Percentiles rank a stretch among this genome's conserved stretches.
These are phyloP conservation scores for Coregonus sp. DNA, from an alignment of 2,797 vertebrate genomes.

Conservation along the genomic window DNA sequence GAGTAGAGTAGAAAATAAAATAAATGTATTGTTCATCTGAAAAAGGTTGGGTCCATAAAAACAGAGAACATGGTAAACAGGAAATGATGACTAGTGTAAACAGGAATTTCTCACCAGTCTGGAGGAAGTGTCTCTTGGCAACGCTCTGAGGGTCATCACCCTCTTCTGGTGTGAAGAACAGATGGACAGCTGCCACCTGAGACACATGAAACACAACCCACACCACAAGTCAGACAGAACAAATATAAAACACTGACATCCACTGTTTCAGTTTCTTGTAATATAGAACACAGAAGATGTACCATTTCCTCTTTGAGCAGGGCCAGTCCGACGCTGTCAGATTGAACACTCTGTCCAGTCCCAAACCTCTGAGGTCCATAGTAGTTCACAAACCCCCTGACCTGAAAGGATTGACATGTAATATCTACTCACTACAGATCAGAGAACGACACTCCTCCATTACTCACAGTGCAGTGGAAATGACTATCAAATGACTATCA, in stretches of 20 bases:
- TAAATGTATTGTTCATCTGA: background rate
- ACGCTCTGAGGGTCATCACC: constrained; percentile 84
- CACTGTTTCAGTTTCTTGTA: background rate
- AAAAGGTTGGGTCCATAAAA: background rate
- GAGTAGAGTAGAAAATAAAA: background rate
- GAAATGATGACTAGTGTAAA: background rate
- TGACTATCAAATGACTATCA: background rate
- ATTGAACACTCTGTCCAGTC: constrained; percentile 81
- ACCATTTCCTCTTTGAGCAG: constrained; percentile 91
- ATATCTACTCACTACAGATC: background rate
- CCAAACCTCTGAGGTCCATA: constrained; percentile 96
- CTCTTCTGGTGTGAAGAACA: constrained; percentile 91
- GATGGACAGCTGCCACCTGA: constrained; percentile 84
- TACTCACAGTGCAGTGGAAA: background rate
- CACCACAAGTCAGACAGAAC: constrained; percentile 71
- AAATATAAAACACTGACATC: background rate
- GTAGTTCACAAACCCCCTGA: constrained; percentile 92
- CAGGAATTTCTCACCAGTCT: constrained; percentile 78
- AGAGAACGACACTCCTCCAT: background rate
- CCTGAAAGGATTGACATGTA: constrained; percentile 62
- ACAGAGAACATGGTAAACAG: background rate
- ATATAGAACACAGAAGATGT: constrained; percentile 14
- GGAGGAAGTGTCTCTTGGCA: constrained; percentile 89
- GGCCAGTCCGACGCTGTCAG: constrained; percentile 89
- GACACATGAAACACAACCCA: constrained; percentile 15